Evolutionary conservation across 2,797 vertebrate genomes (phyloP), one percentile per base, ranked within the genome.

Genomic region (Cygnus olor): DNA sequence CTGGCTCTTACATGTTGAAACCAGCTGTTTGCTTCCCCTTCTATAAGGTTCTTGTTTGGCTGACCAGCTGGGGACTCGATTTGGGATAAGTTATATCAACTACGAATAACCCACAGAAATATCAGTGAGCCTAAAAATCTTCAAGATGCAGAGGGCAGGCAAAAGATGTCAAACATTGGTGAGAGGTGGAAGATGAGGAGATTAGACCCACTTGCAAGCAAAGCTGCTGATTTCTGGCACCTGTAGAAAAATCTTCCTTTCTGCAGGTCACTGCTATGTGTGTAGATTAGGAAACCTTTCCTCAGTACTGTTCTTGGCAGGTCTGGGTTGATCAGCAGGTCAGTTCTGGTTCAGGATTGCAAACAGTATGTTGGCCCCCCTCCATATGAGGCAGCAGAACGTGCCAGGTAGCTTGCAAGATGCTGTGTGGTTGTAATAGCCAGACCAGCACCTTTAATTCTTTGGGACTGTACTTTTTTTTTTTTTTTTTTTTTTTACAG

Each of bases 281-380:
- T 66, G 0, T 40, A 73, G 63, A 77, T 17, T 36, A 82, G 63
- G 49, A 78, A 80, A 84, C 85, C 25, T 42, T 63, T 54, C 13
- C 15, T 11, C 47, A 32, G 27, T 56, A 64, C 66, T 85, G 42
- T 44, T 86, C 30, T 83, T 95, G 85, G 72, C 83, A 95, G 69
- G n/a, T 58, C 70, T 71, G 61, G 40, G 49, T 54, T 85, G 89
- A 94, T 42, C 82, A 89, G 80, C 88, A 80, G 69, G 72, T 57
- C 74, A 85, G 32, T 88, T 85, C 85, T 95, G 94, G 93, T 85
- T 88, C 74, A 58, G 54, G 64, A 83, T 51, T 86, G 16, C 60
- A 14, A 84, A 73, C 24, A 86, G 66, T 34, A 56, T 10, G 66
- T 60, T 94, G 91, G 66, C 63, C 27, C 5, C 58, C 3, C 34